A percentile compares a stretch with the other conserved stretches of the same genome.
These are phyloP conservation scores for Pimpla rufipes DNA, from an alignment of 2,888 invertebrate species.

Conservation along the genomic window DNA sequence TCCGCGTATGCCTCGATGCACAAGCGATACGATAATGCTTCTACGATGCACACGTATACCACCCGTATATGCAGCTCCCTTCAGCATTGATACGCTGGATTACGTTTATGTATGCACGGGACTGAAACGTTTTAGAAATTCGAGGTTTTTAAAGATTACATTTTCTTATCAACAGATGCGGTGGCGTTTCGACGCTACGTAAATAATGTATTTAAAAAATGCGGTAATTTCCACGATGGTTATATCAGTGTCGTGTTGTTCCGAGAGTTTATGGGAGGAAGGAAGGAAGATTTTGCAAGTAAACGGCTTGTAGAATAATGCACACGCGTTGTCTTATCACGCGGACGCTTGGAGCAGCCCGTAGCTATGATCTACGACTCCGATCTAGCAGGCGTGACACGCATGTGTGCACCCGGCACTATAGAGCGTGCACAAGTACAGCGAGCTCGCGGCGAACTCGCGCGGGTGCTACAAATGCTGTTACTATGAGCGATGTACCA, in stretches of 20 bases:
- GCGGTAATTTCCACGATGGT: too few relatives aligned
- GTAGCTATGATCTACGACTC: conserved; percentile 55
- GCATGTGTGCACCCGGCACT: neutral
- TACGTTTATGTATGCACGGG: too few relatives aligned
- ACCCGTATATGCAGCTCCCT: neutral
- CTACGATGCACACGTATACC: neutral
- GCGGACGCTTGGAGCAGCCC: neutral
- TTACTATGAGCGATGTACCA: conserved; percentile 67
- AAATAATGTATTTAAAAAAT: too few relatives aligned
- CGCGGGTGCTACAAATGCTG: conserved; percentile 50
- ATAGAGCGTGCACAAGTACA: neutral
- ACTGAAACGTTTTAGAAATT: too few relatives aligned
- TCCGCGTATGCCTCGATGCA: conserved; percentile 11
- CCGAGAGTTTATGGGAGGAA: neutral
- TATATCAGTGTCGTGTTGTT: neutral
- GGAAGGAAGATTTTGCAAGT: neutral
- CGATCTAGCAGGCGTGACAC: conserved; percentile 43
- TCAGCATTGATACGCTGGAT: too few relatives aligned
- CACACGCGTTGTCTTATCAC: conserved; percentile 6
- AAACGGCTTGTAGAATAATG: conserved; percentile 6
- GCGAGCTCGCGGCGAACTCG: conserved; percentile 37
- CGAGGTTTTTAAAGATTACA: too few relatives aligned
- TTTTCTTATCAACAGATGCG: too few relatives aligned
- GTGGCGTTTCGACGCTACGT: too few relatives aligned
- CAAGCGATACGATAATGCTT: conserved; percentile 26